Percentiles rank a stretch among this genome's conserved stretches.
phyloP scores from a whole-genome alignment of 1,140 invertebrate genomes.

The Conus betulinus region DNA sequence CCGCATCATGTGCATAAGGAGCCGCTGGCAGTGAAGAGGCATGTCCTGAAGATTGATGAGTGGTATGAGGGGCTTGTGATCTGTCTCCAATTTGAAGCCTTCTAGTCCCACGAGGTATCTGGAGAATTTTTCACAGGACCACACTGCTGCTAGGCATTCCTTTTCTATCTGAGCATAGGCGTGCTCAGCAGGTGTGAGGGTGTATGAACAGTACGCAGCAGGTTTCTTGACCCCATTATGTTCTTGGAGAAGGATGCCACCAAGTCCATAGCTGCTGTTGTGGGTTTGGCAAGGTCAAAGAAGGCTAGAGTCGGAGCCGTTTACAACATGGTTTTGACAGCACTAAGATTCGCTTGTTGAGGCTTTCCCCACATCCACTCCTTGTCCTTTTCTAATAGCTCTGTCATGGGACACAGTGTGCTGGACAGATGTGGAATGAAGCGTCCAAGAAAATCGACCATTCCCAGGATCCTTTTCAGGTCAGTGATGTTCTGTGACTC shows the following conservation, averaged over 20 bases:
- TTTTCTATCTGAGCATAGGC: not conserved
- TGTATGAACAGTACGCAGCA: not conserved
- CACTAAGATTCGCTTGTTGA: too few relatives aligned
- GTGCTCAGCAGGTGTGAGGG: not conserved
- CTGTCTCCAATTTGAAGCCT: not conserved
- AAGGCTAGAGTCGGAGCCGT: not conserved
- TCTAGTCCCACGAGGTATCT: not conserved
- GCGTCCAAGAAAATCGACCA: too few relatives aligned
- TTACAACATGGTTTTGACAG: too few relatives aligned
- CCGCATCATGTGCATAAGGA: not conserved
- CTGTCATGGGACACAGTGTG: too few relatives aligned
- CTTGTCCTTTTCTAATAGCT: too few relatives aligned
- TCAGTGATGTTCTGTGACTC: conserved; percentile 47
- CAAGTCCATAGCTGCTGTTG: not conserved
- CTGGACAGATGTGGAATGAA: too few relatives aligned
- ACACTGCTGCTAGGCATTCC: not conserved
- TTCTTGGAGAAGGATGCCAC: conserved; percentile 32
- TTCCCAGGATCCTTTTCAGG: too few relatives aligned
- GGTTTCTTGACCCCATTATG: conserved; percentile 17
- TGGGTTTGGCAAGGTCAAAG: not conserved
- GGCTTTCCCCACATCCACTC: too few relatives aligned
- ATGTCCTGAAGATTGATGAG: not conserved
- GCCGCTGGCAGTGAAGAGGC: not conserved
- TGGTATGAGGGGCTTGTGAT: not conserved
- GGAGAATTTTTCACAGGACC: conserved; percentile 3